Evolutionary conservation across 2,888 invertebrate genomes (phyloP), one percentile per base, ranked within the genome.

Genomic region (Kuschelorhynchus macadamiae): DNA sequence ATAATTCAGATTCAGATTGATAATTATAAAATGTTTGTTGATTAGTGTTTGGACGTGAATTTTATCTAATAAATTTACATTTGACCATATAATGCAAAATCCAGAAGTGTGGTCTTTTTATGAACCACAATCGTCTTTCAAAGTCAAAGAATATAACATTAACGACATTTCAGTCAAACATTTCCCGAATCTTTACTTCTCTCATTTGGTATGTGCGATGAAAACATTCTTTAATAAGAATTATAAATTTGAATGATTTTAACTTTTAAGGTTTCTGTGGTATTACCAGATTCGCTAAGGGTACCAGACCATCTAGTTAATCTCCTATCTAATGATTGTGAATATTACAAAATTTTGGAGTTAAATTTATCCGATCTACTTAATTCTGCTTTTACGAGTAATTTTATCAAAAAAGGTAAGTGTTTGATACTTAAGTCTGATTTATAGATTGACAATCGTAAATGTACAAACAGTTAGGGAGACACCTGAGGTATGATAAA

Each of bases 41-140:
- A n/a, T n/a, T n/a, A n/a, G n/a, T n/a, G n/a, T n/a, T n/a, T n/a
- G n/a, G n/a, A n/a, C n/a, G n/a, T n/a, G n/a, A n/a, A n/a, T n/a
- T n/a, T n/a, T n/a, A n/a, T n/a, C n/a, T n/a, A n/a, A n/a, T n/a
- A n/a, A n/a, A n/a, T n/a, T n/a, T n/a, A 25, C 3, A 41, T 44
- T 44, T 53, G 59, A 20, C 8, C 56, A 33, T 59, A 69, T 47
- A 81, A 89, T 88, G 88, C 83, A 88, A 78, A 84, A 85, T 79
- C 88, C 88, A 69, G 86, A 88, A 82, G 85, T 87, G 70, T 87
- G 85, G 85, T 80, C 85, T 72, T 87, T 88, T 76, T 78, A 83
- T 72, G 82, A 85, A 73, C 85, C 85, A 30, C 76, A 81, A 74
- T 82, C 85, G 68, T 76, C 76, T 64, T 81, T 83, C 69, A 79